phyloP scores from a whole-genome alignment of 2,113 vertebrate genomes.

The Marmota flaviventris region DNA sequence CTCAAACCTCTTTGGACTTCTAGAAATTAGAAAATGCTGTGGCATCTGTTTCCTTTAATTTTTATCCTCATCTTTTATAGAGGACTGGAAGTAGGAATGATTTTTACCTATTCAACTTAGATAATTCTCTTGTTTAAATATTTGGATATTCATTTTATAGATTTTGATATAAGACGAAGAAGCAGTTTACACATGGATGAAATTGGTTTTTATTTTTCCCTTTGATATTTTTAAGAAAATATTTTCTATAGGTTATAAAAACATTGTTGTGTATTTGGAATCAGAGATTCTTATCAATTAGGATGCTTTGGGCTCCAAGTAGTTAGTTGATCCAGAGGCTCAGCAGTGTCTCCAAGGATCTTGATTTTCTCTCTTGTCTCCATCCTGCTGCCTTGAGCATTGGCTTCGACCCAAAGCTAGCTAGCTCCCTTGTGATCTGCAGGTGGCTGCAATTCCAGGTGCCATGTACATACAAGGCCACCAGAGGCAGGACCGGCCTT shows the following conservation, averaged over 20 bases:
- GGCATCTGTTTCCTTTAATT: not conserved
- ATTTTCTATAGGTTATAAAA: not conserved
- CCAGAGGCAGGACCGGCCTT: not conserved
- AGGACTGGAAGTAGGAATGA: not conserved
- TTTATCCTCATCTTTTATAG: not conserved
- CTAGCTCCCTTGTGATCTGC: not conserved
- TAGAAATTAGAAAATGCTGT: slow-evolving; percentile 14
- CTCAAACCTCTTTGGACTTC: not conserved
- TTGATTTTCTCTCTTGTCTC: not conserved
- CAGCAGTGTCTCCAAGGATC: not conserved
- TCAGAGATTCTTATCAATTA: not conserved
- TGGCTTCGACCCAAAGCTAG: not conserved
- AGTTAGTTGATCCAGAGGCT: not conserved
- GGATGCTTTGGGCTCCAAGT: not conserved
- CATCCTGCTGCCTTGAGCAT: not conserved
- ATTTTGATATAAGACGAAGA: not conserved
- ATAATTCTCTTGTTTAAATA: not conserved
- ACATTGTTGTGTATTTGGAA: not conserved
- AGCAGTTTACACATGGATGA: slow-evolving; percentile 6
- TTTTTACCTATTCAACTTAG: not conserved
- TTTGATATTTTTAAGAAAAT: not conserved
- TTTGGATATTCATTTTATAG: not conserved
- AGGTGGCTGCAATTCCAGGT: not conserved
- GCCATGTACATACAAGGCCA: not conserved
- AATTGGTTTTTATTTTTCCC: not conserved